phyloP scores from a whole-genome alignment of 2,888 invertebrate species.

The Drosophila stalkeri region DNA sequence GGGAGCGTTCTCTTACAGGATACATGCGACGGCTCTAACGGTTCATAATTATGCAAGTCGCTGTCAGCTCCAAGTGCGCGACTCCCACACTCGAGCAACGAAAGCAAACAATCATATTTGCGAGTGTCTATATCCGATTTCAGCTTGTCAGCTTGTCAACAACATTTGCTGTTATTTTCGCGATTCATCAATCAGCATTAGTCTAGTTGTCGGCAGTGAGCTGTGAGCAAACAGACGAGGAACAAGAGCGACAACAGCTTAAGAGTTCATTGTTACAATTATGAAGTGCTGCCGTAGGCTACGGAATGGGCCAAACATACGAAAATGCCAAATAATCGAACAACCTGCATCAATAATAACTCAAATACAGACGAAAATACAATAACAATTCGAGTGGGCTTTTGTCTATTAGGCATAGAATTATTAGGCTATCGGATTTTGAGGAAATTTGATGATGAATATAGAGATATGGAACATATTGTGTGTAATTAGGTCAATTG shows the following conservation, averaged over 20 bases:
- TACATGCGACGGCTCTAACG: conserved; percentile 62
- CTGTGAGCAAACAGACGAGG: conserved; percentile 38
- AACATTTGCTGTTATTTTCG: conserved; percentile 44
- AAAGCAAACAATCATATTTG: conserved; percentile 9
- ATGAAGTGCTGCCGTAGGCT: conserved; percentile 55
- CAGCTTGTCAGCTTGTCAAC: conserved; percentile 30
- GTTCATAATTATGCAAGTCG: conserved; percentile 70
- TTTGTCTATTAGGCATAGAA: not conserved
- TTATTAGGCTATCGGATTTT: not conserved
- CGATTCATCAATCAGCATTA: conserved; percentile 73
- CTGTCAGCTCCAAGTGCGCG: conserved; percentile 37
- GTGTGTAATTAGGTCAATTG: not conserved
- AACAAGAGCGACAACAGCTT: conserved; percentile 79
- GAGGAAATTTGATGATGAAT: not conserved
- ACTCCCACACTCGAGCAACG: conserved; percentile 13
- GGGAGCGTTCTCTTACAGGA: conserved; percentile 65
- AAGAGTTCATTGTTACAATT: conserved; percentile 81
- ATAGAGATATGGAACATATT: not conserved
- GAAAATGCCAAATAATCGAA: conserved; percentile 5
- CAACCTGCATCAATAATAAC: conserved; percentile 32
- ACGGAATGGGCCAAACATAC: conserved; percentile 10
- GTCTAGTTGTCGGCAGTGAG: conserved; percentile 44
- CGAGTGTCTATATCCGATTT: conserved; percentile 31
- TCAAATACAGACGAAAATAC: not conserved
- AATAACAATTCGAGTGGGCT: conserved; percentile 9